Evolutionary conservation across 2,113 vertebrate species (phyloP).

Genomic region (Pluvialis apricaria): DNA sequence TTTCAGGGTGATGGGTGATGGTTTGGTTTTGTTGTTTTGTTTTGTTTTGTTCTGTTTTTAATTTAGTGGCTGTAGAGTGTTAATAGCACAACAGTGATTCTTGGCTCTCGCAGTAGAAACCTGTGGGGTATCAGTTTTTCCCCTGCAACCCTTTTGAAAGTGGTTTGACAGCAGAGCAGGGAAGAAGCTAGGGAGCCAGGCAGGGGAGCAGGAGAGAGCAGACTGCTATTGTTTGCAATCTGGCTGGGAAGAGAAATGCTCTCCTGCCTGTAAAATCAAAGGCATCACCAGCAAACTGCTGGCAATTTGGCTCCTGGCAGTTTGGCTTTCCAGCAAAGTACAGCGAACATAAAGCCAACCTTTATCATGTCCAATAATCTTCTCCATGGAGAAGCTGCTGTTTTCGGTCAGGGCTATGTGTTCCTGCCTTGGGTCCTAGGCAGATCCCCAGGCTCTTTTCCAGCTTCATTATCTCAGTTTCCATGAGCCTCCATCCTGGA

Average conservation of each 20-base stretch:
- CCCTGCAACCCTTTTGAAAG: background rate
- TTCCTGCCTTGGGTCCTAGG: background rate
- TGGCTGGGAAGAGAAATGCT: conserved; percentile 12
- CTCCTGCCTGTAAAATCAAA: conserved; percentile 31
- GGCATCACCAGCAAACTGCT: conserved; percentile 14
- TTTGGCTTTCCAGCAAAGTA: background rate
- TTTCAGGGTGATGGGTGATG: background rate
- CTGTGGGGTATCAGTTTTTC: background rate
- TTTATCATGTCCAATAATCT: background rate
- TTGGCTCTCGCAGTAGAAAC: background rate
- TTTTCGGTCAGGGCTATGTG: background rate
- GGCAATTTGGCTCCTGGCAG: conserved; percentile 14
- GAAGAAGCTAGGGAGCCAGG: background rate
- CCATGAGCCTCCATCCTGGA: background rate
- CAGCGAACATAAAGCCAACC: background rate
- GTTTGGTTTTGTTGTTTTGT: background rate
- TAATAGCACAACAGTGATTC: background rate
- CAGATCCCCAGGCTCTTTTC: background rate
- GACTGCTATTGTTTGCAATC: background rate
- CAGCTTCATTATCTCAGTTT: background rate
- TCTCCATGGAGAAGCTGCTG: background rate
- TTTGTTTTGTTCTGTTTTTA: background rate
- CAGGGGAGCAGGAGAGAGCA: background rate
- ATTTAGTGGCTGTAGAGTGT: background rate
- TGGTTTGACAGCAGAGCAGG: background rate